Conservation (phyloP, 2,113 vertebrate genomes). For the Tylochromis polylepis region DNA sequence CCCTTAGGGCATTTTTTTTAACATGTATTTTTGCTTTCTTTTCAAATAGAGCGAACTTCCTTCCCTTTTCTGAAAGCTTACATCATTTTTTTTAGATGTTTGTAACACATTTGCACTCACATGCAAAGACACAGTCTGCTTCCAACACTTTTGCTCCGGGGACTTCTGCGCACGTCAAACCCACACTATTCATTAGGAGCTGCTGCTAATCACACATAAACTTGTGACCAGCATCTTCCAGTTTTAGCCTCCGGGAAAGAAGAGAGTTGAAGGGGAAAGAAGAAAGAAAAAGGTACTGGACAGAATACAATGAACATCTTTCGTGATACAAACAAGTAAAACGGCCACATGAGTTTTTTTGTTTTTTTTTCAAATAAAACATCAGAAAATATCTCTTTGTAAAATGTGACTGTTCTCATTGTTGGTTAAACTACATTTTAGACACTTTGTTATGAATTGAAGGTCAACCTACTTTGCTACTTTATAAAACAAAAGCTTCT, state of each 20-base stretch:
- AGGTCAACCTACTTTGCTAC: neutral
- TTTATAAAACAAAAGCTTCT: neutral
- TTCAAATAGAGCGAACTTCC: neutral
- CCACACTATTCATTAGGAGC: constrained; percentile 38
- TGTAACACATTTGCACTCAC: neutral
- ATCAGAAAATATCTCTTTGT: neutral
- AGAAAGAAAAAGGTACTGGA: neutral
- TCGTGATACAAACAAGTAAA: neutral
- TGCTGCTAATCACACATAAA: constrained; percentile 22
- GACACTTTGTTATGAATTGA: neutral
- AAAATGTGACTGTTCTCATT: neutral
- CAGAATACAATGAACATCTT: neutral
- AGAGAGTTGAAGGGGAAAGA: neutral
- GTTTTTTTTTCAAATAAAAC: neutral
- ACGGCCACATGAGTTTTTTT: neutral
- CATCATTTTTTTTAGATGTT: neutral
- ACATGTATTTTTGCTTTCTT: neutral
- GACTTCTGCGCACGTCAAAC: constrained; percentile 52
- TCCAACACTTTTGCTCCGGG: constrained; percentile 28
- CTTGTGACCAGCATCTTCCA: constrained; percentile 48
- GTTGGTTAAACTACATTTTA: neutral
- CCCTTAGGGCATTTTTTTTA: neutral
- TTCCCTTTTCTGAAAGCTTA: neutral
- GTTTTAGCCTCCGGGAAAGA: constrained; percentile 27
- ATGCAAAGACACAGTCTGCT: neutral